Evolutionary conservation across 2,888 invertebrate species (phyloP).

Genomic region (Kryphioiulus occultus): DNA sequence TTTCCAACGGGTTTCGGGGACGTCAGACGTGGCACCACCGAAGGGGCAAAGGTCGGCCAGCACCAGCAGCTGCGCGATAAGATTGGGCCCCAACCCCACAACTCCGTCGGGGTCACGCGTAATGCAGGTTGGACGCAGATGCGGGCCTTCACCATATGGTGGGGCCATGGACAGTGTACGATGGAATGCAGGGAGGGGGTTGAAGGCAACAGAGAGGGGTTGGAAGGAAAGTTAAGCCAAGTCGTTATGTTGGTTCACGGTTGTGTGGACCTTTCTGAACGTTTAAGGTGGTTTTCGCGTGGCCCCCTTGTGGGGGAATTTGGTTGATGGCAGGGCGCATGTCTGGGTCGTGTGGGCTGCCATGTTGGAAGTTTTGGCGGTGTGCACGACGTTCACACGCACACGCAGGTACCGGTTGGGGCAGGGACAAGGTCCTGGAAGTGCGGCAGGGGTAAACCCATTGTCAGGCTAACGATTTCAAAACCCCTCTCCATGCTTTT

Average conservation of each 20-base stretch:
- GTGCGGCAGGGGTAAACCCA: not conserved
- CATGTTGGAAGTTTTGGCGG: not conserved
- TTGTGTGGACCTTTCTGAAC: not conserved
- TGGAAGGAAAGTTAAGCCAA: slow-evolving; percentile 8
- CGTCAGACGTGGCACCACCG: slow-evolving; percentile 2
- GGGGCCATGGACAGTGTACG: not conserved
- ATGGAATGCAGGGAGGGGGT: slow-evolving; percentile 31
- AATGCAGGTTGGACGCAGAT: slow-evolving; percentile 25
- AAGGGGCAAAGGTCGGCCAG: not conserved
- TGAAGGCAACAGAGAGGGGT: not conserved
- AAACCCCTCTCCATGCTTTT: not conserved
- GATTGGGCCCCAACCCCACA: not conserved
- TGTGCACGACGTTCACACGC: not conserved
- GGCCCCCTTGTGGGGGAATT: not conserved
- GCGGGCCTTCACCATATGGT: not conserved
- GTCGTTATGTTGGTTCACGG: too few species aligned
- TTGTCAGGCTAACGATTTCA: not conserved
- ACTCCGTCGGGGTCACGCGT: not conserved
- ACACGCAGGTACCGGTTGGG: slow-evolving; percentile 1
- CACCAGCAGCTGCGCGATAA: slow-evolving; percentile 32
- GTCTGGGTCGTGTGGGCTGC: slow-evolving; percentile 10
- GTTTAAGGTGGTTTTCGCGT: not conserved
- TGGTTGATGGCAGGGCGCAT: not conserved
- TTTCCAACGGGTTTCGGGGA: not conserved
- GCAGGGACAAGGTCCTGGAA: not conserved